Conservation (phyloP, 2,888 invertebrate genomes). For the Acanthacorydalis orientalis region DNA sequence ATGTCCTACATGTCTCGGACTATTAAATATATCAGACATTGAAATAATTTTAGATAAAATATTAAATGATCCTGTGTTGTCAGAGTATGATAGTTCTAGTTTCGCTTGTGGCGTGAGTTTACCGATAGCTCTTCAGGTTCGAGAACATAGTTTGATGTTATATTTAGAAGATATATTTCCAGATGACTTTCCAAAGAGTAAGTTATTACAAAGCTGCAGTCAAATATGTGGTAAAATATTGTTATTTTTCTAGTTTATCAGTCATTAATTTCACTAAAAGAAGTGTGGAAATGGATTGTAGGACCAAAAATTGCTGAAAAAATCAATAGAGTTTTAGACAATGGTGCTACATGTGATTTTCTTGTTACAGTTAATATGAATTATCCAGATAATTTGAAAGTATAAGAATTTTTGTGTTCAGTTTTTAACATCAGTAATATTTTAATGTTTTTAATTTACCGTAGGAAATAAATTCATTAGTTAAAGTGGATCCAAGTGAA, state of each 20-base stretch:
- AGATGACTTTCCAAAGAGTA: conserved; percentile 27
- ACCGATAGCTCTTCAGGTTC: conserved; percentile 46
- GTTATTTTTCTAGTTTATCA: not conserved
- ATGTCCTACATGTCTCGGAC: conserved; percentile 56
- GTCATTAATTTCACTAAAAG: conserved; percentile 37
- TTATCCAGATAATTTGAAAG: conserved; percentile 34
- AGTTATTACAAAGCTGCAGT: conserved; percentile 11
- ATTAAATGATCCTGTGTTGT: conserved; percentile 29
- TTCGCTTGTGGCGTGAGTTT: conserved; percentile 55
- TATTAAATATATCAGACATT: conserved; percentile 42
- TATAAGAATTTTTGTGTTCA: conserved; percentile 12
- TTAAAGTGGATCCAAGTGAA: conserved; percentile 28
- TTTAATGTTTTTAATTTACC: conserved; percentile 6
- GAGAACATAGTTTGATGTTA: conserved; percentile 48
- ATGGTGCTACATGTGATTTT: conserved; percentile 38
- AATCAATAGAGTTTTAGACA: conserved; percentile 37
- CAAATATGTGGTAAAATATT: conserved; percentile 13
- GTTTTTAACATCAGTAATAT: not conserved
- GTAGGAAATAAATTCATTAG: conserved; percentile 29
- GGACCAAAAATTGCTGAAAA: conserved; percentile 37
- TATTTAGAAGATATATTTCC: conserved; percentile 38
- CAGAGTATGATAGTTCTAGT: conserved; percentile 42
- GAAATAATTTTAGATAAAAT: conserved; percentile 34
- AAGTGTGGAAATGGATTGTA: conserved; percentile 62
- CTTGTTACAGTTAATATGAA: conserved; percentile 39